Conservation (phyloP, 2,797 vertebrate species). For the Cercopithecus neglectus region DNA sequence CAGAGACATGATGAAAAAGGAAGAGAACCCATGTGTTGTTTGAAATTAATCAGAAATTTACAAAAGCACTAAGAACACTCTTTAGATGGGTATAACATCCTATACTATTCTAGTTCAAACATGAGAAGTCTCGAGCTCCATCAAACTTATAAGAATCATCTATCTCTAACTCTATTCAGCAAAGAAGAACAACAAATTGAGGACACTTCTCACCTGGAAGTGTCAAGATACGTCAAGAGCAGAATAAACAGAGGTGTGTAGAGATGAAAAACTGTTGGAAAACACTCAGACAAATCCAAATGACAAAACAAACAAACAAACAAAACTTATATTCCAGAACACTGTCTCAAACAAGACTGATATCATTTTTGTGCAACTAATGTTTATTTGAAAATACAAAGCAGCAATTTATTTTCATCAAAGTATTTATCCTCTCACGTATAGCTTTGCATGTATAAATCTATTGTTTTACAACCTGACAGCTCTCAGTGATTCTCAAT, state of each 20-base stretch:
- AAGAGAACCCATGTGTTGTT: not conserved
- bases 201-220: not conserved
- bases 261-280: not conserved
- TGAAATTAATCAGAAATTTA: slow-evolving; percentile 12
- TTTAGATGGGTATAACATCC: not conserved
- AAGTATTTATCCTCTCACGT: not conserved
- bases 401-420: not conserved
- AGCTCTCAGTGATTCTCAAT: not conserved
- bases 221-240: not conserved
- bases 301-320: not conserved
- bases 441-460: not conserved
- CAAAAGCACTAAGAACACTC: not conserved
- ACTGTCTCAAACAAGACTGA: not conserved
- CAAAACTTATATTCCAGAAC: not conserved
- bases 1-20: not conserved
- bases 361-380: slow-evolving; percentile 1
- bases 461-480: not conserved
- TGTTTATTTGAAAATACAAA: not conserved
- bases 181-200: not conserved
- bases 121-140: not conserved
- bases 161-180: not conserved
- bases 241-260: not conserved
- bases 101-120: not conserved
- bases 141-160: not conserved
- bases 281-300: not conserved